These are phyloP conservation scores for Shinisaurus crocodilurus DNA, from an alignment of 2,113 vertebrate species.

Conservation along the genomic window DNA sequence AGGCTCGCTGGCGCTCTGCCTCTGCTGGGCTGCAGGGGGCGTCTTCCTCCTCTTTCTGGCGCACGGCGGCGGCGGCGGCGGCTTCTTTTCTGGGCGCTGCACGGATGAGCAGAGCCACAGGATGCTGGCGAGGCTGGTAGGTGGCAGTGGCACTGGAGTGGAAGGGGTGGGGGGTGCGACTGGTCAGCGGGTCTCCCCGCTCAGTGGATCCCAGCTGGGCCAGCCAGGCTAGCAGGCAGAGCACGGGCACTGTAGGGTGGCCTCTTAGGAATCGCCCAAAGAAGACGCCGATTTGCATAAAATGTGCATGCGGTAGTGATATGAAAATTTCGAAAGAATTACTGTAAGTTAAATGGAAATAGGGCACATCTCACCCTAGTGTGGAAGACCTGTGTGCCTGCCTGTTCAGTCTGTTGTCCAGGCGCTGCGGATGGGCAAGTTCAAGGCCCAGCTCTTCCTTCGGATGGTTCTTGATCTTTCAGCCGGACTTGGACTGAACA, in stretches of 20 bases:
- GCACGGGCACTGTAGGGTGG: background rate
- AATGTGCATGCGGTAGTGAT: too few species aligned
- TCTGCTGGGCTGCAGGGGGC: slow-evolving; percentile 85
- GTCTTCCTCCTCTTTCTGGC: slow-evolving; percentile 83
- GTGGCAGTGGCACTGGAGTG: slow-evolving; percentile 64
- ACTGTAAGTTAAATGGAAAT: too few species aligned
- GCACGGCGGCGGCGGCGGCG: slow-evolving; percentile 74
- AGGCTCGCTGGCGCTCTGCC: slow-evolving; percentile 77
- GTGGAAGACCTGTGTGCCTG: too few species aligned
- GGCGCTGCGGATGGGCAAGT: too few species aligned
- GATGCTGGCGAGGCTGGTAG: slow-evolving; percentile 92
- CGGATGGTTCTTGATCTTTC: too few species aligned
- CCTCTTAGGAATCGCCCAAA: too few species aligned
- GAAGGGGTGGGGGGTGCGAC: background rate
- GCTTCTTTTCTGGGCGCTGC: slow-evolving; percentile 89
- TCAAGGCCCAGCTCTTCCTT: too few species aligned
- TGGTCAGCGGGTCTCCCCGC: background rate
- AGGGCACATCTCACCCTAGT: too few species aligned
- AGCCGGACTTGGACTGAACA: too few species aligned
- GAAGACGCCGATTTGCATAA: too few species aligned
- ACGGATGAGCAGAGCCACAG: slow-evolving; percentile 87
- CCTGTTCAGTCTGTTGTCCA: too few species aligned
- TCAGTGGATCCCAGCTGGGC: background rate
- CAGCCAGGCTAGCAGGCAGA: background rate
- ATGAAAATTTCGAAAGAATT: too few species aligned